phyloP scores from a whole-genome alignment of 2,113 vertebrate genomes.

The Hippocampus zosterae region DNA sequence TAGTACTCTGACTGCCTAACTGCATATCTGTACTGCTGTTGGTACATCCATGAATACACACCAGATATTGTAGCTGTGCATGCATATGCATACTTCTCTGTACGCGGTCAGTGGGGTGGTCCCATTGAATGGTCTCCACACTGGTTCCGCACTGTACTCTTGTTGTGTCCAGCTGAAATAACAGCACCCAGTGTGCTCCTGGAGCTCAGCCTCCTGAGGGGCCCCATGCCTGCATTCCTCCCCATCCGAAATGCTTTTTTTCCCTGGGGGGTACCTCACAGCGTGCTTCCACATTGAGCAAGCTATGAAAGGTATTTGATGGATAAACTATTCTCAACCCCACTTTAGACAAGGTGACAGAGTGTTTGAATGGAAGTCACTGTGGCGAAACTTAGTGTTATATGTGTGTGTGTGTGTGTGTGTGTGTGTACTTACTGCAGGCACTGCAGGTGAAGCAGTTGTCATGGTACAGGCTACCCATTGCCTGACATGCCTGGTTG shows the following conservation, averaged over 20 bases:
- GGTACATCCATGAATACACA: conserved; percentile 9
- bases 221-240: conserved; percentile 59
- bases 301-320: conserved; percentile 59
- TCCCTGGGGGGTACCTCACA: conserved; percentile 26
- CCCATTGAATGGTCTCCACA: conserved; percentile 26
- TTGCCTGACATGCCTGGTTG: conserved; percentile 92
- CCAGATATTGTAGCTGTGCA: neutral
- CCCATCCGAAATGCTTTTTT: conserved; percentile 49
- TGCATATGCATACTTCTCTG: neutral
- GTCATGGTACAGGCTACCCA: conserved; percentile 94
- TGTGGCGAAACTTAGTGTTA: neutral
- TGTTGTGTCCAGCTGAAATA: conserved; percentile 46
- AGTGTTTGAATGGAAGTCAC: no score
- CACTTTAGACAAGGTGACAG: conserved; percentile 21
- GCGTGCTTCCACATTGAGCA: conserved; percentile 43
- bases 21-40: conserved; percentile 4
- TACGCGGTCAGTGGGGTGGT: conserved; percentile 10
- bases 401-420: neutral
- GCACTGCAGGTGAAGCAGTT: conserved; percentile 93
- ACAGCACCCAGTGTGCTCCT: conserved; percentile 47
- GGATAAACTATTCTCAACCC: conserved; percentile 25
- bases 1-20: neutral
- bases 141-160: conserved; percentile 12
- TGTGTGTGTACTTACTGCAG: conserved; percentile 82
- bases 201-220: conserved; percentile 26